Evolutionary conservation across 2,888 invertebrate genomes (phyloP).

Genomic region (Adelphocoris suturalis): DNA sequence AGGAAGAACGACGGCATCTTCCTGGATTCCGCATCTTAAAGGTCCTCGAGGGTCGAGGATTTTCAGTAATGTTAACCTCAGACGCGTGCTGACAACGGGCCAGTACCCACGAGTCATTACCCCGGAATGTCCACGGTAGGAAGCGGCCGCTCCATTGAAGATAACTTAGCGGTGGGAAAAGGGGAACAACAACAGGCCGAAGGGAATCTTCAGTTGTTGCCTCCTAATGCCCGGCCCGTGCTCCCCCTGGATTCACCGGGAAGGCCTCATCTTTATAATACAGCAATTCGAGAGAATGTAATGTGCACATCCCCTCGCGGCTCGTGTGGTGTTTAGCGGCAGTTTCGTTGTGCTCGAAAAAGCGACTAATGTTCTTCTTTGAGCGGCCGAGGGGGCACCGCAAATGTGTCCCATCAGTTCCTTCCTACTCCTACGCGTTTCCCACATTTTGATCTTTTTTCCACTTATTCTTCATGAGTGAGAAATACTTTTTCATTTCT

Average conservation of each 20-base stretch:
- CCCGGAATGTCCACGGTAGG: slow-evolving; percentile 51
- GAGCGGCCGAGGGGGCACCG: slow-evolving; percentile 19
- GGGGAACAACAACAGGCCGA: slow-evolving; percentile 3
- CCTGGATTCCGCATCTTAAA: slow-evolving; percentile 21
- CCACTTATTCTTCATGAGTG: not conserved
- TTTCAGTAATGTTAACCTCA: slow-evolving; percentile 61
- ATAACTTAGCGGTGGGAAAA: slow-evolving; percentile 53
- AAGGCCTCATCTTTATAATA: slow-evolving; percentile 21
- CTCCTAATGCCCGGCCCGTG: slow-evolving; percentile 42
- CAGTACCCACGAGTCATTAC: slow-evolving; percentile 44
- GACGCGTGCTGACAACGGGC: slow-evolving; percentile 54
- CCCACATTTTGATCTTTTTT: not conserved
- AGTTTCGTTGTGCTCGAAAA: slow-evolving; percentile 1
- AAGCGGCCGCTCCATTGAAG: slow-evolving; percentile 43
- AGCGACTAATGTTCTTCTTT: slow-evolving; percentile 41
- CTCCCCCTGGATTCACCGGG: slow-evolving; percentile 1
- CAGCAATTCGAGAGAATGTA: slow-evolving; percentile 45
- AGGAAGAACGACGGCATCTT: not conserved
- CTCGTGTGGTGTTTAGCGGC: slow-evolving; percentile 43
- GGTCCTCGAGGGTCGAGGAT: slow-evolving; percentile 23
- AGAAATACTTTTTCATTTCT: too few relatives aligned
- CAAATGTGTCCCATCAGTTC: slow-evolving; percentile 20
- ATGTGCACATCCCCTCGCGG: slow-evolving; percentile 18
- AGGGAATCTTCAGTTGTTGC: slow-evolving; percentile 20
- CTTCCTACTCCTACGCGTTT: not conserved